phyloP scores from a whole-genome alignment of 2,113 vertebrate species.

The Myodes glareolus region DNA sequence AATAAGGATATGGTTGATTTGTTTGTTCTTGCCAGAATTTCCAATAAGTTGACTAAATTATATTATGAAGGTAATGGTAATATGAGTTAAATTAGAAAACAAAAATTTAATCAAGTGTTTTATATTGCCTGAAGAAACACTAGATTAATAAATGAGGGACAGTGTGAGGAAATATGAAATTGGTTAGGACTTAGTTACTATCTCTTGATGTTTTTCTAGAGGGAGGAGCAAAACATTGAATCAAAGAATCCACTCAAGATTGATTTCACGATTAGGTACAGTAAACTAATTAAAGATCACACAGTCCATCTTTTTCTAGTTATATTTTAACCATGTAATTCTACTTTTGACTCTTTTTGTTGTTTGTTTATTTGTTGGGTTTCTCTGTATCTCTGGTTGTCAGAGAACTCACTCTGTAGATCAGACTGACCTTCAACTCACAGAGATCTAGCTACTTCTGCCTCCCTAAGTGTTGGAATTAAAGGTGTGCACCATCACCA shows the following conservation, averaged over 20 bases:
- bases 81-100: conserved; percentile 29
- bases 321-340: conserved; percentile 30
- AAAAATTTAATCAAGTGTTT: background rate
- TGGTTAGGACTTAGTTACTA: background rate
- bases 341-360: background rate
- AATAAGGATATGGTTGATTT: background rate
- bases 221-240: background rate
- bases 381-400: too few relatives aligned
- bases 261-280: background rate
- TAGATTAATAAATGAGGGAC: background rate
- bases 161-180: background rate
- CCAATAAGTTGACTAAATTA: background rate
- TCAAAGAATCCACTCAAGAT: background rate
- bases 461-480: too few relatives aligned
- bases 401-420: too few relatives aligned
- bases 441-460: too few relatives aligned
- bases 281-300: background rate
- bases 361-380: too few relatives aligned
- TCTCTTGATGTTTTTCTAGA: background rate
- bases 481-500: too few relatives aligned
- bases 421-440: too few relatives aligned
- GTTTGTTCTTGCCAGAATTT: background rate
- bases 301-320: background rate
- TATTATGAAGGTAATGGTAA: background rate
- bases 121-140: background rate